A percentile compares a stretch with the other conserved stretches of the same genome.
Evolutionary conservation across 2,113 vertebrate species (phyloP).

Genomic region (Xenus cinereus): DNA sequence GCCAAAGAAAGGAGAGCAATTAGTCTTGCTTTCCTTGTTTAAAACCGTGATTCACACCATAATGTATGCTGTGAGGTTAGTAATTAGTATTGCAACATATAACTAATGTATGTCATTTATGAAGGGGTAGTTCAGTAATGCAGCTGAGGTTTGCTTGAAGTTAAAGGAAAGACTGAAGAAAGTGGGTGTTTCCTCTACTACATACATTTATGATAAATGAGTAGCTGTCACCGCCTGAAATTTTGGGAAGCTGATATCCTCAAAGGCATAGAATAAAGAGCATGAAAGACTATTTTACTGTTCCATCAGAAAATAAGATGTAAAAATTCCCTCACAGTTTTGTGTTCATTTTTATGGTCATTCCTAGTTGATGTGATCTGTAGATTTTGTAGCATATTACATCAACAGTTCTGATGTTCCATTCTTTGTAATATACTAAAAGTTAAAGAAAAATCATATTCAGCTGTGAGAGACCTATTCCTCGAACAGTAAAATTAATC

Average conservation of each 20-base stretch:
- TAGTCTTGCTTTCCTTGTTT: background rate
- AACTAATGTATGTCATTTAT: background rate
- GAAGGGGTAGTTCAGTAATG: background rate
- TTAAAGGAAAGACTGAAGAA: background rate
- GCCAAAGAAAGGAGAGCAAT: background rate
- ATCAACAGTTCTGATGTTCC: background rate
- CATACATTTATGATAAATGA: background rate
- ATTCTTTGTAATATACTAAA: constrained; percentile 47
- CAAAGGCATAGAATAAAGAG: background rate
- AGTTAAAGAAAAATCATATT: constrained; percentile 53
- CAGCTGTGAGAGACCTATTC: background rate
- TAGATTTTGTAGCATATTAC: constrained; percentile 24
- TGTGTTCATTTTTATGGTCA: background rate
- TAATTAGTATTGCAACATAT: background rate
- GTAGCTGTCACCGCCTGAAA: background rate
- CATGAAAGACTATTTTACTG: background rate
- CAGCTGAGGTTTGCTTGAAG: background rate
- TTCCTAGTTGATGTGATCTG: background rate
- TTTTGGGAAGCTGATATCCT: background rate
- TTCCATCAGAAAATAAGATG: background rate
- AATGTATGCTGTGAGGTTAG: background rate
- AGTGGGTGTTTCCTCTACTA: background rate
- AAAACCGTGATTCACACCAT: background rate
- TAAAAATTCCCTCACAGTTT: background rate
- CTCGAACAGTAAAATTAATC: constrained; percentile 26